These are phyloP conservation scores for Stictonetta naevosa DNA, from an alignment of 2,113 vertebrate species.

Conservation along the genomic window DNA sequence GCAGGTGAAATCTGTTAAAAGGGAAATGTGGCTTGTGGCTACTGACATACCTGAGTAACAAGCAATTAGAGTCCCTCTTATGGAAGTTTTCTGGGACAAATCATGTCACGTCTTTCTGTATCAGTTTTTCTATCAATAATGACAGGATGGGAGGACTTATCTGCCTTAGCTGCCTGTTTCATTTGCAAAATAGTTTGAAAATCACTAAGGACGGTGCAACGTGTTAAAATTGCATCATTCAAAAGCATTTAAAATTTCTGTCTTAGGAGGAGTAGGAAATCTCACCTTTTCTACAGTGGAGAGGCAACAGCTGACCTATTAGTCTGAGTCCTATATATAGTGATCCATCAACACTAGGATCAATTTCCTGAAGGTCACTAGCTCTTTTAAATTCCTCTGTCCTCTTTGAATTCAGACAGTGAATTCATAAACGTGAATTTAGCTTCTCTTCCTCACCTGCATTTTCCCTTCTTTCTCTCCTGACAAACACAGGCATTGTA, in stretches of 20 bases:
- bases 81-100: not conserved
- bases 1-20: not conserved
- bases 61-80: not conserved
- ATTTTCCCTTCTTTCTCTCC: constrained; percentile 24
- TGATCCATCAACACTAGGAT: constrained; percentile 41
- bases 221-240: not conserved
- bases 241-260: not conserved
- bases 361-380: constrained; percentile 38
- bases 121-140: constrained; percentile 30
- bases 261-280: not conserved
- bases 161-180: not conserved
- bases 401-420: constrained; percentile 1
- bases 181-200: constrained; percentile 17
- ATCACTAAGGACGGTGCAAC: not conserved
- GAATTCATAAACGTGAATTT: not conserved
- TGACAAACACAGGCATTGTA: constrained; percentile 32
- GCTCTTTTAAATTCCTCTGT: constrained; percentile 6
- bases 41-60: not conserved
- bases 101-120: constrained; percentile 4
- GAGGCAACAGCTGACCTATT: not conserved
- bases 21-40: not conserved
- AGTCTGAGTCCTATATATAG: not conserved
- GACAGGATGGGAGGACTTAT: constrained; percentile 21
- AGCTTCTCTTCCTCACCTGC: constrained; percentile 45
- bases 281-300: not conserved